Conservation (phyloP, 2,888 invertebrate species). For the Oxyteleia sp. region DNA sequence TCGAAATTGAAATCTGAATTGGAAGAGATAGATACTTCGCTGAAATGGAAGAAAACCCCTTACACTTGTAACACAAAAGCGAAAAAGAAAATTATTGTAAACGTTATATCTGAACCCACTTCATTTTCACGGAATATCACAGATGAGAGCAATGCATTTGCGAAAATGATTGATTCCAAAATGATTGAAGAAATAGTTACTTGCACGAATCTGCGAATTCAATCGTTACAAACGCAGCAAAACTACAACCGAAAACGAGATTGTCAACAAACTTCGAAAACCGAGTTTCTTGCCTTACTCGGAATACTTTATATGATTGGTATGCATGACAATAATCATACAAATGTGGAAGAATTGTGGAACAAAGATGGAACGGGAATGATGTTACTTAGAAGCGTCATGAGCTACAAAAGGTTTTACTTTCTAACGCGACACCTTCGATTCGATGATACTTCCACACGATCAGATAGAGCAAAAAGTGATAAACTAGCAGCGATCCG, state of each 20-base stretch:
- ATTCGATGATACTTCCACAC: conserved; percentile 41
- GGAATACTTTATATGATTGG: conserved; percentile 58
- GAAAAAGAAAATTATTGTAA: not conserved
- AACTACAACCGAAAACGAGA: conserved; percentile 56
- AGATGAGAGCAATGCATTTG: conserved; percentile 31
- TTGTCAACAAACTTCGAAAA: conserved; percentile 59
- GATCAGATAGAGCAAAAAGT: conserved; percentile 36
- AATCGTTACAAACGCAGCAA: conserved; percentile 28
- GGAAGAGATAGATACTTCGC: too few species aligned
- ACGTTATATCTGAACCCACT: not conserved
- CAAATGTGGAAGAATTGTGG: conserved; percentile 58
- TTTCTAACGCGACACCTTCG: conserved; percentile 32
- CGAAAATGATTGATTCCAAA: conserved; percentile 25
- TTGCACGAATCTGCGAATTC: conserved; percentile 70
- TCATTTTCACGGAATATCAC: conserved; percentile 10
- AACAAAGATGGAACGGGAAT: conserved; percentile 56
- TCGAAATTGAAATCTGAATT: too few species aligned
- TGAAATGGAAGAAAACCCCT: not conserved
- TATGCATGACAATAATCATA: conserved; percentile 46
- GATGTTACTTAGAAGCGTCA: conserved; percentile 32
- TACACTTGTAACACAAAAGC: not conserved
- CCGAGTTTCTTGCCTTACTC: conserved; percentile 70
- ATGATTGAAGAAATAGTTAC: conserved; percentile 45
- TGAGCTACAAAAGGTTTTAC: conserved; percentile 65
- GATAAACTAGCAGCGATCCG: conserved; percentile 61